Percentiles rank a stretch among this genome's conserved stretches.
Evolutionary conservation across 2,888 invertebrate genomes (phyloP).

Genomic region (Seira ritae): DNA sequence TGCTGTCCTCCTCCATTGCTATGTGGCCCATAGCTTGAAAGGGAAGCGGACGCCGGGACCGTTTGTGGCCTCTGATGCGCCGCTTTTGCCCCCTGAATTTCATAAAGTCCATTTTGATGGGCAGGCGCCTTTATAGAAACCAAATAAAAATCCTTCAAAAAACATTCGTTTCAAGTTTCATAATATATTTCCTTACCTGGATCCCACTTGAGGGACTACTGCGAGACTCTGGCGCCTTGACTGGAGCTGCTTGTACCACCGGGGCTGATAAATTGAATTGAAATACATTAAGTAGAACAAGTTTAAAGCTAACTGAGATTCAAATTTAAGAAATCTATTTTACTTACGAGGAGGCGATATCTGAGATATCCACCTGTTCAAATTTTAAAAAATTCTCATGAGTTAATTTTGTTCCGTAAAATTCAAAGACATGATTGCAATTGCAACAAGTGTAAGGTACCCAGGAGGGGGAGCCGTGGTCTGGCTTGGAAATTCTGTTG

Average conservation of each 20-base stretch:
- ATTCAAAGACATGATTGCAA: too few relatives aligned
- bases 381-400: not conserved
- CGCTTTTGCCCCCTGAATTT: not conserved
- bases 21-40: too few relatives aligned
- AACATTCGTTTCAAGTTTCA: not conserved
- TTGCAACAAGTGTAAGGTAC: too few relatives aligned
- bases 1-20: too few relatives aligned
- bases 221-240: conserved; percentile 30
- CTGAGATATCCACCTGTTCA: not conserved
- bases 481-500: not conserved
- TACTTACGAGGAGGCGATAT: not conserved
- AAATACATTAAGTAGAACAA: too few relatives aligned
- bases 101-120: not conserved
- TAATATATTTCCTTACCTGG: not conserved
- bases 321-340: too few relatives aligned
- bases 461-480: not conserved
- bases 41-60: not conserved
- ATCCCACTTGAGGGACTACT: conserved; percentile 32
- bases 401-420: too few relatives aligned
- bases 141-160: not conserved
- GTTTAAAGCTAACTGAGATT: too few relatives aligned
- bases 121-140: not conserved
- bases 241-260: conserved; percentile 43
- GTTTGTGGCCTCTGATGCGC: not conserved
- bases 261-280: too few relatives aligned